Conservation (phyloP, 2,797 vertebrate genomes). For the Clamator glandarius region DNA sequence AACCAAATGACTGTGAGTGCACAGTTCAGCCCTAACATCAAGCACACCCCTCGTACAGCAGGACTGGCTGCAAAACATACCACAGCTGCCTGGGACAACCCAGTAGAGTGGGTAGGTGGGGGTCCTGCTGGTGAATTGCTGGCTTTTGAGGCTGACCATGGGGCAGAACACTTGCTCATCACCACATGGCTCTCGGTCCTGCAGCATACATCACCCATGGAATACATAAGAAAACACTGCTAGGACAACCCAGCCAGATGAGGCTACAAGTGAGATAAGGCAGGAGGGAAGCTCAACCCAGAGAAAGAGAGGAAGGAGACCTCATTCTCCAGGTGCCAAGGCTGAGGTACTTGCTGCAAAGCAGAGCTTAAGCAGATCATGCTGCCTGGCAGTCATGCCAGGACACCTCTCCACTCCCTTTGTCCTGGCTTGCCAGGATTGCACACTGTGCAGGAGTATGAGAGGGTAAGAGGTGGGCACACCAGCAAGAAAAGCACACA, state of each 20-base stretch:
- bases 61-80: not conserved
- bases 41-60: not conserved
- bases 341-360: not conserved
- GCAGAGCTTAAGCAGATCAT: not conserved
- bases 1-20: not conserved
- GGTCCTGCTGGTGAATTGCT: not conserved
- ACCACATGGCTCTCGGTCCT: fast-evolving
- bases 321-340: not conserved
- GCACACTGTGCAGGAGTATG: not conserved
- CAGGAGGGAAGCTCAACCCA: not conserved
- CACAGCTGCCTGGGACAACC: not conserved
- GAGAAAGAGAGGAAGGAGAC: not conserved
- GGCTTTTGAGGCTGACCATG: not conserved
- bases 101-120: not conserved
- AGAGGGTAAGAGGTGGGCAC: not conserved
- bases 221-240: not conserved
- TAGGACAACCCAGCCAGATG: not conserved
- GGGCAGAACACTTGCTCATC: not conserved
- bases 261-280: not conserved
- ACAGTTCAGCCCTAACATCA: not conserved
- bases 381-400: not conserved
- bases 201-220: not conserved
- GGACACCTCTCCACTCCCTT: not conserved
- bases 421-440: fast-evolving
- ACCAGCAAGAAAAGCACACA: not conserved